These are phyloP conservation scores for Dinocampus coccinellae DNA, from an alignment of 2,888 invertebrate species.

Conservation along the genomic window DNA sequence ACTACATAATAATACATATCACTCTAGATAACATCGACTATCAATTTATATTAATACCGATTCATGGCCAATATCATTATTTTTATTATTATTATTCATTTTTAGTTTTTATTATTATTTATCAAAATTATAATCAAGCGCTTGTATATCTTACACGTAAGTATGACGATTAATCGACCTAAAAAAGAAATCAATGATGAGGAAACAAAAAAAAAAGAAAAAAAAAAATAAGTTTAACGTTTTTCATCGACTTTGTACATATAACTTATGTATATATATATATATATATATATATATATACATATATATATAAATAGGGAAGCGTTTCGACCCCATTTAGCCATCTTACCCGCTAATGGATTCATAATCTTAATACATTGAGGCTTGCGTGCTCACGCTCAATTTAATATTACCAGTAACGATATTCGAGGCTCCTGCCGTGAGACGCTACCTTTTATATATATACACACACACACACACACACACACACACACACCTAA, in stretches of 20 bases:
- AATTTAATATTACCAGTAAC: slow-evolving; percentile 55
- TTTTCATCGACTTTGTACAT: slow-evolving; percentile 35
- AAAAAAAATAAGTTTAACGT: slow-evolving; percentile 22
- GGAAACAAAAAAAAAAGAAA: slow-evolving; percentile 13
- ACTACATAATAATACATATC: slow-evolving; percentile 42
- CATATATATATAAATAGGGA: background rate
- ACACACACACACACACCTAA: no score
- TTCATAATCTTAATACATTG: slow-evolving; percentile 63
- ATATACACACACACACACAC: no score
- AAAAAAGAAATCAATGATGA: slow-evolving; percentile 12
- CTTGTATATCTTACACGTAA: no score
- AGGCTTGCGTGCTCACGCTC: slow-evolving; percentile 56
- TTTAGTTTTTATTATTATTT: no score
- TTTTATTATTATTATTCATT: no score
- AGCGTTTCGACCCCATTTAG: slow-evolving; percentile 41
- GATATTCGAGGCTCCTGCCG: slow-evolving; percentile 38
- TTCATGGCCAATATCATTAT: no score
- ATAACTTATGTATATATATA: background rate
- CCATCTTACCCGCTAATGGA: slow-evolving; percentile 57
- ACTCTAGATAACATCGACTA: background rate
- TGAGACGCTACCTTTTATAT: slow-evolving; percentile 13
- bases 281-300: background rate
- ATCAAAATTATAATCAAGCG: no score
- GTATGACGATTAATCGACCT: slow-evolving; percentile 4
- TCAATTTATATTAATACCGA: background rate